A percentile compares a stretch with the other conserved stretches of the same genome.
phyloP scores from a whole-genome alignment of 53 echinoderm and acorn worm species.

The Paracentrotus lividus region DNA sequence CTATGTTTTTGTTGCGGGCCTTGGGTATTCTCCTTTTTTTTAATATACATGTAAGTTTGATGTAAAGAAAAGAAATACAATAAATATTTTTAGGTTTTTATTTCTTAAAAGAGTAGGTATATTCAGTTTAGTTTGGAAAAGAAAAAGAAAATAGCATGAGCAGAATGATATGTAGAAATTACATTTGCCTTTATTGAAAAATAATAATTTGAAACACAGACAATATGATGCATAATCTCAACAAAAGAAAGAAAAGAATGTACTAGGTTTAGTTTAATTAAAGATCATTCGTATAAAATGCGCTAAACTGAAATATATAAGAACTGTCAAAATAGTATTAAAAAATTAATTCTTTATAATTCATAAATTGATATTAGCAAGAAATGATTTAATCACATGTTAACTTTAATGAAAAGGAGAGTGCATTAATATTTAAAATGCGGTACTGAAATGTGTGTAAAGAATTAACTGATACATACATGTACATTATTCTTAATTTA shows the following conservation, averaged over 20 bases:
- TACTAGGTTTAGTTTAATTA: background rate
- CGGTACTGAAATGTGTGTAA: background rate
- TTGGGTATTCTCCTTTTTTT: too few species aligned
- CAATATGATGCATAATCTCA: background rate
- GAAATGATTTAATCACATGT: background rate
- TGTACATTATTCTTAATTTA: background rate
- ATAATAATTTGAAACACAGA: background rate
- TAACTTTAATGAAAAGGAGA: background rate
- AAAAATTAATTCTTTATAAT: too few species aligned
- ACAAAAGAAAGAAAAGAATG: background rate
- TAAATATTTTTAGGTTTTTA: too few species aligned
- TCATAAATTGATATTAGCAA: background rate
- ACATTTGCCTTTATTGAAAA: background rate
- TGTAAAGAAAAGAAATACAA: too few species aligned
- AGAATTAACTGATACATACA: background rate
- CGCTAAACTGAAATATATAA: background rate
- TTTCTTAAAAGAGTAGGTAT: background rate
- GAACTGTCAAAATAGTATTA: background rate
- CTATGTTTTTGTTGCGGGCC: too few species aligned
- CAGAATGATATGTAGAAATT: background rate
- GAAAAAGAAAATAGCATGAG: background rate
- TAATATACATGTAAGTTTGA: too few species aligned
- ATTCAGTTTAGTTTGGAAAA: background rate
- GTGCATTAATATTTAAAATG: background rate
- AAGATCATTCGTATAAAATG: background rate